phyloP scores from a whole-genome alignment of 1,140 invertebrate species.

The Drosophila carrolli region DNA sequence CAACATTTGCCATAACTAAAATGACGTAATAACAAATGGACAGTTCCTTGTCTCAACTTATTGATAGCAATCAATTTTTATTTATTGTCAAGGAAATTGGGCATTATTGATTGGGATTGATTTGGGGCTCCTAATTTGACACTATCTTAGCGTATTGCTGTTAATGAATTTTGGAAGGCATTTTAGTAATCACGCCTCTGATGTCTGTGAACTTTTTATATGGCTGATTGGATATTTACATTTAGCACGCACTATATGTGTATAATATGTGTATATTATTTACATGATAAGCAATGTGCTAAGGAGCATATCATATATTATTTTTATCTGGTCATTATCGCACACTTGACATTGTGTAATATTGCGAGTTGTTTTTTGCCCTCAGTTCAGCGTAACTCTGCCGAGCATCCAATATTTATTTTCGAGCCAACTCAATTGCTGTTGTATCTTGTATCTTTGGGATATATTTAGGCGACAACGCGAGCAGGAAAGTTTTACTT shows the following conservation, averaged over 20 bases:
- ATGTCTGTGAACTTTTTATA: background rate
- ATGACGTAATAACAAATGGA: background rate
- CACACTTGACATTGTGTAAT: conserved; percentile 50
- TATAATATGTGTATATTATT: conserved; percentile 6
- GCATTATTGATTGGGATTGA: conserved; percentile 29
- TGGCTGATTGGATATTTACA: background rate
- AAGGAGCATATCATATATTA: conserved; percentile 26
- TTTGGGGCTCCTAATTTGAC: conserved; percentile 25
- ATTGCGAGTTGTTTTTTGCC: conserved; percentile 5
- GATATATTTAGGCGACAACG: conserved; percentile 38
- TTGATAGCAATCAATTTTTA: conserved; percentile 33
- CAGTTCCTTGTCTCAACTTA: background rate
- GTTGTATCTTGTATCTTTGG: conserved; percentile 9
- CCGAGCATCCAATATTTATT: conserved; percentile 37
- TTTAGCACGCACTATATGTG: background rate
- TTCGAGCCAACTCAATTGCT: conserved; percentile 39
- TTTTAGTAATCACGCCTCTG: conserved; percentile 18
- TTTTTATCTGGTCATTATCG: conserved; percentile 43
- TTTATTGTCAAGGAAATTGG: conserved; percentile 42
- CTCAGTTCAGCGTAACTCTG: conserved; percentile 4
- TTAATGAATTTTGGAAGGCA: conserved; percentile 29
- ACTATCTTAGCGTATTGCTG: conserved; percentile 36
- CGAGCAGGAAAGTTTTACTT: conserved; percentile 32
- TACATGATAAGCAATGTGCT: conserved; percentile 14
- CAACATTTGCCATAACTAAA: background rate